A percentile compares a stretch with the other conserved stretches of the same genome.
Conservation (phyloP, 2,797 vertebrate genomes). For the Malacoraja senta region DNA sequence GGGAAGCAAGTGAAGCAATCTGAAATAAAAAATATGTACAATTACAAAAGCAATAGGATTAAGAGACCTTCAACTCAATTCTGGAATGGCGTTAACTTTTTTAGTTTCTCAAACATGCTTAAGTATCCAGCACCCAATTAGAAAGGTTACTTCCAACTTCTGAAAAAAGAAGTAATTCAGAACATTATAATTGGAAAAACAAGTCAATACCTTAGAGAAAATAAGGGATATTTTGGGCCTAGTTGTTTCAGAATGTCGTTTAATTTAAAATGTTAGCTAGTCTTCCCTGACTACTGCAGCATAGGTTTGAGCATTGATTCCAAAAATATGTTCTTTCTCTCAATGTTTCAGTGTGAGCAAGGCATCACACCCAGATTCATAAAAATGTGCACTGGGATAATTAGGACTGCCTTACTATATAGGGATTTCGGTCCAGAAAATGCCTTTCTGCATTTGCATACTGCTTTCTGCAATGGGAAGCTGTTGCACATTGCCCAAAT, state of each 20-base stretch:
- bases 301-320: too few relatives aligned
- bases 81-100: too few relatives aligned
- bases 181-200: too few relatives aligned
- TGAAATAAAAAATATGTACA: conserved; percentile 47
- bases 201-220: not conserved
- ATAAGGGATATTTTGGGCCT: not conserved
- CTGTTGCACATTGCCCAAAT: not conserved
- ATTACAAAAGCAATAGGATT: not conserved
- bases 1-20: conserved; percentile 74
- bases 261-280: not conserved
- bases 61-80: not conserved
- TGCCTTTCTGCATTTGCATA: not conserved
- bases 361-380: not conserved
- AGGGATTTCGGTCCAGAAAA: not conserved
- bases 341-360: not conserved
- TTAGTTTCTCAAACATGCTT: too few relatives aligned
- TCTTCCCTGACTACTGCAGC: not conserved
- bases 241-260: not conserved
- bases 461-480: not conserved
- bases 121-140: not conserved
- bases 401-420: not conserved
- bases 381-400: not conserved
- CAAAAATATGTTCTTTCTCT: not conserved
- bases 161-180: not conserved
- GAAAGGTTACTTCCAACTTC: not conserved